Conservation (phyloP, 2,888 invertebrate species). For the Pristionchus japonicus region DNA sequence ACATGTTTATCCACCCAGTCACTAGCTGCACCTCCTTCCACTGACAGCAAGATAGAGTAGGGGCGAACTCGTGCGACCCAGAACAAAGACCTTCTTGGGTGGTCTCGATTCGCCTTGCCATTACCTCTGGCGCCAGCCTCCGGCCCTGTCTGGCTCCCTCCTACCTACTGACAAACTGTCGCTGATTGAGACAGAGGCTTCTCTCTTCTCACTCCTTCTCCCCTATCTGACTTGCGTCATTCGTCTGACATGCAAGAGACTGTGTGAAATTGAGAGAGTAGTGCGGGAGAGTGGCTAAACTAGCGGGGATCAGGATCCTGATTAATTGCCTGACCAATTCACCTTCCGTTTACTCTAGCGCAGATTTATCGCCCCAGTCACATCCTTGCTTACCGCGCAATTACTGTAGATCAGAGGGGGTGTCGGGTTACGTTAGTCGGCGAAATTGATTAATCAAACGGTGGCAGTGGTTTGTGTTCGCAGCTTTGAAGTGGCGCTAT, state of each 20-base stretch:
- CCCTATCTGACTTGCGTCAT: neutral
- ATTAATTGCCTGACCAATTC: conserved; percentile 15
- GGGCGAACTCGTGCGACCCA: no score
- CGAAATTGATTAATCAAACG: no score
- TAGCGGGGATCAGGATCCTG: neutral
- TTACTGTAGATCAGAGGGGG: conserved; percentile 1
- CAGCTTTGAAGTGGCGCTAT: conserved; percentile 24
- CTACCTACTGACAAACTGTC: neutral
- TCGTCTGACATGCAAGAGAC: neutral
- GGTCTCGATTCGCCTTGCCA: neutral
- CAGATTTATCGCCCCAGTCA: neutral
- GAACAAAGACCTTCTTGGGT: neutral
- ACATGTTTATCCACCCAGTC: neutral
- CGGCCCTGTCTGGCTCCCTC: neutral
- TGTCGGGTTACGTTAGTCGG: conserved; percentile 38
- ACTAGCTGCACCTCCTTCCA: no score
- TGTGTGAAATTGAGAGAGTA: neutral
- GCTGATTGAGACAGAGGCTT: neutral
- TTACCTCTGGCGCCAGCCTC: neutral
- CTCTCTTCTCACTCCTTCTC: neutral
- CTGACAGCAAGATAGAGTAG: no score
- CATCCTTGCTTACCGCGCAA: neutral
- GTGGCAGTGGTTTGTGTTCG: neutral
- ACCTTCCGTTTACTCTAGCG: neutral
- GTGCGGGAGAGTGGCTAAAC: no score